phyloP scores from a whole-genome alignment of 2,113 vertebrate species.

The Merops nubicus region DNA sequence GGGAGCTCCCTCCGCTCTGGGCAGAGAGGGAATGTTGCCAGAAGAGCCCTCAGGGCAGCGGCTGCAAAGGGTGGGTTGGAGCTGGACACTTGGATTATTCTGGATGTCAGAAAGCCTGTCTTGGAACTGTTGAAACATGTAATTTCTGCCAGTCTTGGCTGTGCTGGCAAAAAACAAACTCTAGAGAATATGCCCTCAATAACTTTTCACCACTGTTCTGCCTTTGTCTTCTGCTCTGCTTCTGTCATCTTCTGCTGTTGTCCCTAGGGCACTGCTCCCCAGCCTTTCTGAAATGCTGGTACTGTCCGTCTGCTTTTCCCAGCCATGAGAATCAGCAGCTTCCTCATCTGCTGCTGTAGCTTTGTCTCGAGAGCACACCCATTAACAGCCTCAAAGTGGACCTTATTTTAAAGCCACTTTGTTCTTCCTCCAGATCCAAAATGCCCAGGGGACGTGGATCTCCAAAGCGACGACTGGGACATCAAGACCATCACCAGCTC shows the following conservation, averaged over 20 bases:
- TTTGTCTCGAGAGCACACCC: fast-evolving
- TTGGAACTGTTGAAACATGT: background rate
- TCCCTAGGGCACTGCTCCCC: background rate
- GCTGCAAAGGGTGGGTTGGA: background rate
- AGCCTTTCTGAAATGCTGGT: background rate
- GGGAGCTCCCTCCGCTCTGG: background rate
- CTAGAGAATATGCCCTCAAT: background rate
- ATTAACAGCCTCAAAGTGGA: background rate
- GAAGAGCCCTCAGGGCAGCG: background rate
- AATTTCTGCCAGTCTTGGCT: background rate
- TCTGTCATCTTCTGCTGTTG: background rate
- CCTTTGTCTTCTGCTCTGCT: background rate
- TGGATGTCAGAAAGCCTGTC: background rate
- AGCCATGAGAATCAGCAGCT: background rate
- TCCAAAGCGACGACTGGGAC: constrained; percentile 88
- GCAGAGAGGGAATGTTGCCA: background rate
- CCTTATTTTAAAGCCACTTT: background rate
- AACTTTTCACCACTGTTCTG: background rate
- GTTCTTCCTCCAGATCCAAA: constrained; percentile 79
- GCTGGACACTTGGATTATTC: background rate
- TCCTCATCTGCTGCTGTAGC: background rate
- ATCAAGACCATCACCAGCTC: constrained; percentile 96
- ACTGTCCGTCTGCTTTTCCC: background rate
- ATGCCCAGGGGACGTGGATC: constrained; percentile 90
- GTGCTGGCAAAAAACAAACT: background rate